Conservation (phyloP, 1,140 invertebrate species). For the Ceratina japonica region DNA sequence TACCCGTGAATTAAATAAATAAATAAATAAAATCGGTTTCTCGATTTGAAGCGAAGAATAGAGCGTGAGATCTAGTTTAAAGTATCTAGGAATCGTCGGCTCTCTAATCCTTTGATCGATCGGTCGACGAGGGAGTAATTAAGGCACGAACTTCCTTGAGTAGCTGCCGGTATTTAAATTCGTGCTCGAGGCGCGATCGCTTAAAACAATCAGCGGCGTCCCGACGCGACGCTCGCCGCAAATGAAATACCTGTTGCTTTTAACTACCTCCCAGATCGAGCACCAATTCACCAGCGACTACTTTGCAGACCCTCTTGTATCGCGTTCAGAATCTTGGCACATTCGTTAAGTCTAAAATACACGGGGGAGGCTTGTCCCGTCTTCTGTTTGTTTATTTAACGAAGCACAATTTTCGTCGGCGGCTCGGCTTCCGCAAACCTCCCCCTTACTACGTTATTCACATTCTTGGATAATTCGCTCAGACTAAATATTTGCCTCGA, state of each 20-base stretch:
- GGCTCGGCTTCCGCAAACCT: not conserved
- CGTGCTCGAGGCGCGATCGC: not conserved
- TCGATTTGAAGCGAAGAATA: too few relatives aligned
- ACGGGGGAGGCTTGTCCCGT: slow-evolving; percentile 18
- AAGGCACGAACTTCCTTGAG: not conserved
- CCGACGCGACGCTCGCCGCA: slow-evolving; percentile 26
- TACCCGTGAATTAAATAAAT: too few relatives aligned
- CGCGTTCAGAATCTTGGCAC: slow-evolving; percentile 52
- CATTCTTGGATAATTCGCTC: too few relatives aligned
- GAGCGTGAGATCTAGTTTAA: not conserved
- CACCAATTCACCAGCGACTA: slow-evolving; percentile 17
- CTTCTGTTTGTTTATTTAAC: slow-evolving; percentile 52
- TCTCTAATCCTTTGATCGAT: not conserved
- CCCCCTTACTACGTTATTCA: not conserved
- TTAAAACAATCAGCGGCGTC: slow-evolving; percentile 28
- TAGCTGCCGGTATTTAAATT: slow-evolving; percentile 1
- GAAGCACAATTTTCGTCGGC: slow-evolving; percentile 23
- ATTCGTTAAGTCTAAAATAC: slow-evolving; percentile 54
- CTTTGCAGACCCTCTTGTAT: not conserved
- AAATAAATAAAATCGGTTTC: too few relatives aligned
- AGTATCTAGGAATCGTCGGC: not conserved
- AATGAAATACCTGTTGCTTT: slow-evolving; percentile 57
- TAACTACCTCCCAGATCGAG: slow-evolving; percentile 34
- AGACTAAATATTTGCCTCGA: too few relatives aligned
- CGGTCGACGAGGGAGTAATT: not conserved